Percentiles rank a stretch among this genome's conserved stretches.
Evolutionary conservation across 2,113 vertebrate species (phyloP).

Genomic region (Phainopepla nitens): DNA sequence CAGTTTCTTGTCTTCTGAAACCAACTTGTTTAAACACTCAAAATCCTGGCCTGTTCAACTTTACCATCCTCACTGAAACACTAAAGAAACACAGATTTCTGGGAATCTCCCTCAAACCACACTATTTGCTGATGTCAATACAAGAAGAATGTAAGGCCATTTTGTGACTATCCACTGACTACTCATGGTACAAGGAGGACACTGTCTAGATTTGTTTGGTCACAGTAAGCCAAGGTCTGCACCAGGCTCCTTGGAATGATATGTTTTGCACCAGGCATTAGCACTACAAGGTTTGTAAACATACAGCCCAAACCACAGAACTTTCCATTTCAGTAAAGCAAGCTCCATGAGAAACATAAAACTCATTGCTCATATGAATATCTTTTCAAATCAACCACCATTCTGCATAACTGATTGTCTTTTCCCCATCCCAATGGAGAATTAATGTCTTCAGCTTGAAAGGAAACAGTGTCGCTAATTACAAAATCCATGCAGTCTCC

Average conservation of each 20-base stretch:
- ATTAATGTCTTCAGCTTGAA: not conserved
- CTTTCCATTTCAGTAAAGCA: not conserved
- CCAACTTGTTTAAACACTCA: not conserved
- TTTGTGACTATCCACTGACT: not conserved
- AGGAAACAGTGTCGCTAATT: not conserved
- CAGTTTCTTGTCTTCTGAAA: not conserved
- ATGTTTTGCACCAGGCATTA: not conserved
- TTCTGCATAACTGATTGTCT: not conserved
- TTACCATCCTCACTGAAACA: not conserved
- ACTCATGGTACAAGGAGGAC: not conserved
- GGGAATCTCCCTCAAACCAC: not conserved
- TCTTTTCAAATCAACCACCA: not conserved
- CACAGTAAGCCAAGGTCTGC: not conserved
- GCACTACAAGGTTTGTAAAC: not conserved
- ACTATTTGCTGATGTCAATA: not conserved
- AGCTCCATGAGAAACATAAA: not conserved
- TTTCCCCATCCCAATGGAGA: not conserved
- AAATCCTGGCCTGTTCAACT: not conserved
- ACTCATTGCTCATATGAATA: not conserved
- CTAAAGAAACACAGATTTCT: not conserved
- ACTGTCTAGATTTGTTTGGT: not conserved
- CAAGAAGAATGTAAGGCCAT: not conserved
- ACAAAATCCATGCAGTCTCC: not conserved
- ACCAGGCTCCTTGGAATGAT: not conserved
- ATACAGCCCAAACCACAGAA: not conserved